Evolutionary conservation across 2,888 invertebrate genomes (phyloP), one percentile per base, ranked within the genome.

Genomic region (Hemaris fuciformis): DNA sequence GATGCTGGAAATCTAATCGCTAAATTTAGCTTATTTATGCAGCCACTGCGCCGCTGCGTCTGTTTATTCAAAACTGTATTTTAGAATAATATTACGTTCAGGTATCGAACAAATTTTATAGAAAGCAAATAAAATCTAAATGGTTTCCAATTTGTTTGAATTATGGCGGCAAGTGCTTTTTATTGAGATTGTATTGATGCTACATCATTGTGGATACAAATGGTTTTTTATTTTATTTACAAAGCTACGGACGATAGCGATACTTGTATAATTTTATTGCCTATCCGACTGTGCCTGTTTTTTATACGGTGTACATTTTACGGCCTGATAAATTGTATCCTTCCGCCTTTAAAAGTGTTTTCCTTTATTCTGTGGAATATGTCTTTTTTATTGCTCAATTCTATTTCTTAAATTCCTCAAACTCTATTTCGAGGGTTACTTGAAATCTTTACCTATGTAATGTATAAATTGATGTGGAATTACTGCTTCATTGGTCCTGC

Each of bases 1-100:
- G 76, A 73, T 72, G 67, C 64, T 62, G 34, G 68, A 77, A 83
- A 85, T 83, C 79, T 80, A 73, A 77, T 82, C 75, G 64, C 72
- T 79, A 70, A 68, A 66, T 60, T 76, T 76, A 76, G 82, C 82
- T 81, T 82, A 74, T 78, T 71, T 59, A 56, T 62, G 3, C 27
- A 48, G n/a, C n/a, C 10, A 27, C 18, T 3, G 45, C 31, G 8
- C 1, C 53, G 18, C 15, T 25, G 23, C 48, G 48, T 4, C 53
- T 18, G 23, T 46, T 18, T 31, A 15, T 18, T 53, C 6, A 8
- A 31, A 23, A 6, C 22, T 46, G 31, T 4, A 18, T 18, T 53
- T 53, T 31, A 53, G 53, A 48, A 53, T 27, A 48, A 53, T 31
- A 15, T 20, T 53, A 31, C 18, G 18, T 15, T 18, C 0, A 8